A percentile compares a stretch with the other conserved stretches of the same genome.
These are phyloP conservation scores for Ceriagrion tenellum DNA, from an alignment of 2,888 invertebrate species.

Conservation along the genomic window DNA sequence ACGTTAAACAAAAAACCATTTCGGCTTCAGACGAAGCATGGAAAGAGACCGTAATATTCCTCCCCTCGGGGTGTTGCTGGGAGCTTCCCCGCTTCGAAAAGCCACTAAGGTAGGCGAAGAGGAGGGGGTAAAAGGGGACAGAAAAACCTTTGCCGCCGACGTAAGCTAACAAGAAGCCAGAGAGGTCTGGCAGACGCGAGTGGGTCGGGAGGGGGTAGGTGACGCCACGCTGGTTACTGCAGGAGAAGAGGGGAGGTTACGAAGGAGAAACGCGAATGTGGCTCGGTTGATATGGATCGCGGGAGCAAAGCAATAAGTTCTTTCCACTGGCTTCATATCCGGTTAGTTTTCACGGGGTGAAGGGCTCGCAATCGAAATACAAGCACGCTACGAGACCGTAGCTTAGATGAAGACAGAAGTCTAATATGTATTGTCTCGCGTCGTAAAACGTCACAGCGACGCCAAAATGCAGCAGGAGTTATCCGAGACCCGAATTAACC, in stretches of 20 bases:
- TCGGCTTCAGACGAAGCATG: no score
- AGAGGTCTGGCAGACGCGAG: slow-evolving; percentile 47
- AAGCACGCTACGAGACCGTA: no score
- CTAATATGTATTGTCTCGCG: no score
- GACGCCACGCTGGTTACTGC: slow-evolving; percentile 33
- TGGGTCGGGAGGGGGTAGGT: not conserved
- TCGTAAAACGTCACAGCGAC: no score
- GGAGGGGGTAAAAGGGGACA: not conserved
- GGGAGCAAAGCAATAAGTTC: slow-evolving; percentile 5
- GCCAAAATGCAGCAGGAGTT: no score
- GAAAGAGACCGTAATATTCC: not conserved
- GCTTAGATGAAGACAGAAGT: no score
- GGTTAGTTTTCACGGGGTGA: not conserved
- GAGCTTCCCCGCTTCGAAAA: not conserved
- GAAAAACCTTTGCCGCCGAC: not conserved
- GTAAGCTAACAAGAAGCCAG: slow-evolving; percentile 46
- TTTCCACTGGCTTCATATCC: not conserved
- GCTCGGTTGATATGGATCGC: slow-evolving; percentile 40
- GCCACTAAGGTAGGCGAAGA: not conserved
- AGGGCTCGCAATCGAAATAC: not conserved
- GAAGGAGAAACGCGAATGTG: slow-evolving; percentile 34
- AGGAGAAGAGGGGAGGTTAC: not conserved
- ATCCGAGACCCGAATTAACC: no score
- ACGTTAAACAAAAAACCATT: no score
- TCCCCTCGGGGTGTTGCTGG: not conserved